phyloP scores from a whole-genome alignment of 2,797 vertebrate species.

The Aulostomus chinensis region DNA sequence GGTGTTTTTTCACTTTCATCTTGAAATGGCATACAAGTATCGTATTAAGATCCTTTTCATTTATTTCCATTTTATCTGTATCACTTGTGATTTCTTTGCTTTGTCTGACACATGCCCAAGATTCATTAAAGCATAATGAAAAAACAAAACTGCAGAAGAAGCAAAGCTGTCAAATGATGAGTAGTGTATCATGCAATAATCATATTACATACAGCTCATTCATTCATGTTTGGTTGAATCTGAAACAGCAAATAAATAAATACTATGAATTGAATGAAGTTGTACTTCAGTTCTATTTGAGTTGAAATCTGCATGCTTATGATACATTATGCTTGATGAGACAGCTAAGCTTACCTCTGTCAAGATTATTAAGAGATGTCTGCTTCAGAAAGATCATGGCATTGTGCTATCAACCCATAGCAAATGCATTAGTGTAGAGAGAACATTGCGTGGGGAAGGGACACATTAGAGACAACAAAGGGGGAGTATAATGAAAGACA shows the following conservation, averaged over 20 bases:
- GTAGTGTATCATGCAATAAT: slow-evolving; percentile 21
- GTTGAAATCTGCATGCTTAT: slow-evolving; percentile 57
- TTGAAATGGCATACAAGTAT: not conserved
- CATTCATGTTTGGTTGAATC: slow-evolving; percentile 56
- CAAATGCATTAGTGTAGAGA: slow-evolving; percentile 59
- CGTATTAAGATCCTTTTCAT: not conserved
- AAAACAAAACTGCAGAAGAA: not conserved
- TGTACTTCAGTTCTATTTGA: slow-evolving; percentile 13
- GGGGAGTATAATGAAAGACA: slow-evolving; percentile 28
- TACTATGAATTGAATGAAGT: slow-evolving; percentile 1
- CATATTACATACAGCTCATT: slow-evolving; percentile 12
- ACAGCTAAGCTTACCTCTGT: slow-evolving; percentile 68
- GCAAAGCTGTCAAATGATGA: slow-evolving; percentile 9
- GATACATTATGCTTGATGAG: slow-evolving; percentile 33
- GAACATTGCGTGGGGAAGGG: slow-evolving; percentile 28
- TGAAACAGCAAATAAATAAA: slow-evolving; percentile 21
- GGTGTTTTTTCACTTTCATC: no score
- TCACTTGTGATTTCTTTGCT: not conserved
- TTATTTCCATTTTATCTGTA: not conserved
- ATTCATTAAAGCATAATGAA: slow-evolving; percentile 7
- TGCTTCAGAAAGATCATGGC: slow-evolving; percentile 62
- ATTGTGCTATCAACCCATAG: slow-evolving; percentile 69
- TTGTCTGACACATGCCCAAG: slow-evolving; percentile 32
- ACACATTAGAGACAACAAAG: slow-evolving; percentile 22
- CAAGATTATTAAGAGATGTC: slow-evolving; percentile 53